Base-by-base conservation (phyloP, 2,113 vertebrate species). In the Oenanthe oenanthe region DNA sequence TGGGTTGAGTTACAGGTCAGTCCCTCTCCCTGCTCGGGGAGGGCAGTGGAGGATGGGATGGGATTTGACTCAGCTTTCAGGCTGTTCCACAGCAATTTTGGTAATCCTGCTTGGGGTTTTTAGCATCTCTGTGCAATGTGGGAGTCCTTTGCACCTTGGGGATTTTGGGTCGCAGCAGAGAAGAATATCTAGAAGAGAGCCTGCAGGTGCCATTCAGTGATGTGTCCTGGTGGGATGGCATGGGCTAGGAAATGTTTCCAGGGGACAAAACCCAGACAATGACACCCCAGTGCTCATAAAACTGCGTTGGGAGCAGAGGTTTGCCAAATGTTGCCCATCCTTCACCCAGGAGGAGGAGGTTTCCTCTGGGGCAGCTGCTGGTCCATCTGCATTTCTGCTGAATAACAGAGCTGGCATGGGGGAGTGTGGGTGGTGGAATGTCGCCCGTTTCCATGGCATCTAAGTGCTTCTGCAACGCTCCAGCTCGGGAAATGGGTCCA, bases 391-490 rank as follows among this genome's bases (percentile, higher is more conserved):
- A 7, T 79, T 95, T 88, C 60, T 95, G 92, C 93, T 95, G 95
- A 94, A 71, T 77, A 88, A 92, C 1, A 3, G 92, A 92, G 89
- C 61, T 8, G 29, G 88, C 65, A 5, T 81, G 84, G 86, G 91
- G 86, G 89, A 95, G 70, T 5, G 84, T 86, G 96, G 94, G 95
- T 92, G 92, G 83, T 74, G 92, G 70, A 88, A 80, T 85, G 85
- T 58, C 8, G 4, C 92, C 92, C 7, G 92, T 96, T 97, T 73
- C 94, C 94, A 97, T 94, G 87, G 96, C 85, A 93, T 51, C 92
- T 29, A 9, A 95, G 94, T 90, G 88, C 90, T 92, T n/a, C 92
- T 96, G 87, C 75, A 63, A 60, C 1, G 10, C 85, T 96, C 34
- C 4, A 42, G 71, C 75, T 57, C 17, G 2, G 9, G 40, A 94